A percentile compares a stretch with the other conserved stretches of the same genome.
Conservation (phyloP, 2,888 invertebrate genomes). For the Drosophila subquinaria region DNA sequence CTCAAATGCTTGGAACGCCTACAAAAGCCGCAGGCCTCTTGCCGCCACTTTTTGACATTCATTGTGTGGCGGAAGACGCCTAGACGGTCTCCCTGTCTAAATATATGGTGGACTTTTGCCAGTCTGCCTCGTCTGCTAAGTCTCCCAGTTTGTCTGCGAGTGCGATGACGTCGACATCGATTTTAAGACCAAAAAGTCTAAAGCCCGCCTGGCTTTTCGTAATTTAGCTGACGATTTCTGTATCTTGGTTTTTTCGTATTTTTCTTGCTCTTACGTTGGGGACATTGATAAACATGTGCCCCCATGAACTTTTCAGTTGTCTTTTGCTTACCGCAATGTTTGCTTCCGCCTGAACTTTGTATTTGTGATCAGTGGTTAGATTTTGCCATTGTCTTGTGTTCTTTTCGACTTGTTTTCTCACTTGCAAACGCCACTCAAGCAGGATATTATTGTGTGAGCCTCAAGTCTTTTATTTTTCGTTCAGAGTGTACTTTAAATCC, state of each 20-base stretch:
- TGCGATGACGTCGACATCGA: conserved; percentile 26
- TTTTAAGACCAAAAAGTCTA: conserved; percentile 55
- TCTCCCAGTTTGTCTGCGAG: conserved; percentile 45
- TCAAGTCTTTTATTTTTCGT: conserved; percentile 8
- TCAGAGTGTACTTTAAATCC: conserved; percentile 44
- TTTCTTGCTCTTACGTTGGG: conserved; percentile 25
- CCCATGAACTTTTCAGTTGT: conserved; percentile 63
- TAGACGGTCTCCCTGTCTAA: too few species aligned
- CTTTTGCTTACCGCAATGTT: conserved; percentile 65
- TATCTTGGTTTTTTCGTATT: conserved; percentile 7
- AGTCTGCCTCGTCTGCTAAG: not conserved
- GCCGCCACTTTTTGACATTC: too few species aligned
- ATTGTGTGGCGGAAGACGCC: too few species aligned
- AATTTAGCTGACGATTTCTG: conserved; percentile 44
- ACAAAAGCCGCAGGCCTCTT: too few species aligned
- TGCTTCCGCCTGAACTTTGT: not conserved
- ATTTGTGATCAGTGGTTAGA: conserved; percentile 28
- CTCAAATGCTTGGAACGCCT: too few species aligned
- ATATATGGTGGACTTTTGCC: too few species aligned
- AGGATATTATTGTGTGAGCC: conserved; percentile 59
- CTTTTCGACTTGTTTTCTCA: conserved; percentile 39
- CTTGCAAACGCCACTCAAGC: conserved; percentile 52
- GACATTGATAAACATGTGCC: conserved; percentile 71
- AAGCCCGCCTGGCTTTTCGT: conserved; percentile 44
- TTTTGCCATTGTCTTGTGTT: conserved; percentile 12